Conservation (phyloP, 2,113 vertebrate genomes). For the Numenius arquata region DNA sequence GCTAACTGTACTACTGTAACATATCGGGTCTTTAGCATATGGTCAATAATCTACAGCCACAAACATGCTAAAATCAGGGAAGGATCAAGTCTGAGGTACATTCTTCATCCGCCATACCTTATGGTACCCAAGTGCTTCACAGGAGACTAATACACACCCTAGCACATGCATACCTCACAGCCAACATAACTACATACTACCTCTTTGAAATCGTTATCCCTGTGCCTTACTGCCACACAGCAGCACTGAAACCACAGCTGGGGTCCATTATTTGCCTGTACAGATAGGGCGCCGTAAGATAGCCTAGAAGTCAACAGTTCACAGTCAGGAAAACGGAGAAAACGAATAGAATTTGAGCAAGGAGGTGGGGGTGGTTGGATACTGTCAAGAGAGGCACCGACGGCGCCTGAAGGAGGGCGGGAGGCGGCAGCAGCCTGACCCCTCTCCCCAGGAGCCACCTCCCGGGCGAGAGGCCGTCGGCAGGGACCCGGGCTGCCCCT, state of each 20-base stretch:
- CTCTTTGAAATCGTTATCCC: accelerated
- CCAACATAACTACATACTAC: accelerated
- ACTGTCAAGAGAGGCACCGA: neutral
- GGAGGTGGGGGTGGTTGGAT: accelerated
- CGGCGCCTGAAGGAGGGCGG: too few relatives aligned
- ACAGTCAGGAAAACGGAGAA: accelerated
- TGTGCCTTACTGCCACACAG: accelerated
- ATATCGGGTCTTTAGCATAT: accelerated
- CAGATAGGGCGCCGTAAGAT: neutral
- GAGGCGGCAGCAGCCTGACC: neutral
- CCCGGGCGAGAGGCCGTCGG: too few relatives aligned
- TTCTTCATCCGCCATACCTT: neutral
- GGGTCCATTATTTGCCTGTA: neutral
- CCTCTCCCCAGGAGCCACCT: neutral
- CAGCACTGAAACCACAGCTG: neutral
- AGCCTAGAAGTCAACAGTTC: neutral
- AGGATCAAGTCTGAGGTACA: neutral
- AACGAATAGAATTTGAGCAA: accelerated
- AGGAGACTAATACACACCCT: too few relatives aligned
- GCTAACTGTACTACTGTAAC: neutral
- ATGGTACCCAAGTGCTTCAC: neutral
- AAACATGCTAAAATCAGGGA: accelerated
- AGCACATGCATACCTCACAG: neutral
- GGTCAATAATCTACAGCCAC: neutral
- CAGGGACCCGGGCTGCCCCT: too few relatives aligned